Conservation (phyloP, 2,797 vertebrate species). For the Phoebastria nigripes region DNA sequence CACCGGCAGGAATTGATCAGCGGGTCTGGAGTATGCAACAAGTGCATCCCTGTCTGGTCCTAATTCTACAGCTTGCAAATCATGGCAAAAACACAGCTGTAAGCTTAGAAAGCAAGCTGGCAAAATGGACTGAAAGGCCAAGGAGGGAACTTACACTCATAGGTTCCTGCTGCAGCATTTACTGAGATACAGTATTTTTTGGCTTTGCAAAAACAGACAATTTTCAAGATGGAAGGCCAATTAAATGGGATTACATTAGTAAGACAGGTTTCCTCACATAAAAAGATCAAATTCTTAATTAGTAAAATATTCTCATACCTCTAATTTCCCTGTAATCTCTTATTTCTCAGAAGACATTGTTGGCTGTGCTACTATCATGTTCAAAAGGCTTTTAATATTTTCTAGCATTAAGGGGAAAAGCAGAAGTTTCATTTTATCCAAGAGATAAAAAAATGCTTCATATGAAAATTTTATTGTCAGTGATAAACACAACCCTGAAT, state of each 20-base stretch:
- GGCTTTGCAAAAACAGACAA: not conserved
- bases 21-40: not conserved
- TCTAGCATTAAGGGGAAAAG: not conserved
- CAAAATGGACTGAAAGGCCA: not conserved
- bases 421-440: not conserved
- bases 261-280: not conserved
- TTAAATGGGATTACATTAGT: not conserved
- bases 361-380: not conserved
- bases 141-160: not conserved
- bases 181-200: not conserved
- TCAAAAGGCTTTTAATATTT: not conserved
- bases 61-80: not conserved
- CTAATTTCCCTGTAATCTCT: not conserved
- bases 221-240: not conserved
- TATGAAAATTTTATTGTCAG: not conserved
- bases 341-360: not conserved
- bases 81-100: accelerated
- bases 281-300: not conserved
- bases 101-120: not conserved
- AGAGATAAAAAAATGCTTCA: not conserved
- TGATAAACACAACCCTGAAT: not conserved
- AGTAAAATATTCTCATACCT: not conserved
- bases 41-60: not conserved
- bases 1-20: not conserved
- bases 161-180: not conserved